Evolutionary conservation across 2,113 vertebrate genomes (phyloP).

Genomic region (Merops nubicus): DNA sequence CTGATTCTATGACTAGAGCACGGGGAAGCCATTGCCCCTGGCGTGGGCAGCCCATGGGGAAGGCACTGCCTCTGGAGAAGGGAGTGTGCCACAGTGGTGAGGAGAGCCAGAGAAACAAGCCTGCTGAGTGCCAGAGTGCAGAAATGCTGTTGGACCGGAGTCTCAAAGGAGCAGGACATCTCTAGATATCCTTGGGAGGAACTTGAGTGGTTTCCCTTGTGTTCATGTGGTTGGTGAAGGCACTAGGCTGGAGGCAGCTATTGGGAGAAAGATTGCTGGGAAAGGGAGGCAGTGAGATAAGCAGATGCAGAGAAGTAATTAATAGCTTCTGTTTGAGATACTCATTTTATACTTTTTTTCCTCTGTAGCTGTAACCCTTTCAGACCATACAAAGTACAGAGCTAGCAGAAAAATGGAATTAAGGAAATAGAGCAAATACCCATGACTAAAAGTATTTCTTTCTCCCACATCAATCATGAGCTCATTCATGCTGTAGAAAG

Average conservation of each 20-base stretch:
- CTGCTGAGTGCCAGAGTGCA: rapidly evolving
- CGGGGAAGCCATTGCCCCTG: background rate
- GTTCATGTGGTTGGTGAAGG: background rate
- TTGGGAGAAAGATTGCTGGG: background rate
- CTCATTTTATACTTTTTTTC: background rate
- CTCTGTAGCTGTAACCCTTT: background rate
- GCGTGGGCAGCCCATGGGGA: background rate
- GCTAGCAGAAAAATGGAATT: background rate
- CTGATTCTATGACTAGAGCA: no score
- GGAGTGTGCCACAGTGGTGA: background rate
- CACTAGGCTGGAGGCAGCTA: background rate
- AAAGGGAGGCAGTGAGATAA: background rate
- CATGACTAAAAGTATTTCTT: background rate
- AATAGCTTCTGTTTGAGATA: background rate
- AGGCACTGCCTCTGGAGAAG: background rate
- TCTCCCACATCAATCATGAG: background rate
- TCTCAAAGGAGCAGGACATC: background rate
- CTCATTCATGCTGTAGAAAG: background rate
- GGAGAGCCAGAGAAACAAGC: background rate
- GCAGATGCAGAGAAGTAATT: background rate
- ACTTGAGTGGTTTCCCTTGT: background rate
- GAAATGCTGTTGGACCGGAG: background rate
- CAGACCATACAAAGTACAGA: background rate
- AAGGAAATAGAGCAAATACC: background rate
- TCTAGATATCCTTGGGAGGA: background rate